A percentile compares a stretch with the other conserved stretches of the same genome.
phyloP scores from a whole-genome alignment of 1,140 invertebrate genomes.

The Formica selysi region DNA sequence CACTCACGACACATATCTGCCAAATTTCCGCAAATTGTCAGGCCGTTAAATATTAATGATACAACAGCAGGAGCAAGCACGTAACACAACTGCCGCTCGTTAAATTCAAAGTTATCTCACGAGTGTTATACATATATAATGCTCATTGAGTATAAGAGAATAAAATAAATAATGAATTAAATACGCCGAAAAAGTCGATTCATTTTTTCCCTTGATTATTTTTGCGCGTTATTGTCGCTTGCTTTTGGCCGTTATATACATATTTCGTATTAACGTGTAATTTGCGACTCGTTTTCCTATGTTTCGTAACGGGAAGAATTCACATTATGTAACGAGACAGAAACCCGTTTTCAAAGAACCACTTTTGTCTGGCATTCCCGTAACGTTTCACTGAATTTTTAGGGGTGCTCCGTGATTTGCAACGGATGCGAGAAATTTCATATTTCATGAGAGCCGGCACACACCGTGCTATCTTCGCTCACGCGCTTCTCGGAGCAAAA shows the following conservation, averaged over 20 bases:
- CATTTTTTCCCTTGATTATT: conserved; percentile 22
- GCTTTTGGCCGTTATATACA: background rate
- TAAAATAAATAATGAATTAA: conserved; percentile 13
- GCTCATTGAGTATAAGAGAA: background rate
- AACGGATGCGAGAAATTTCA: conserved; percentile 64
- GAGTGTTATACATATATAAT: background rate
- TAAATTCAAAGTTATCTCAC: conserved; percentile 1
- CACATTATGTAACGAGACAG: conserved; percentile 39
- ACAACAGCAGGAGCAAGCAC: background rate
- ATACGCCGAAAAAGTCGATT: background rate
- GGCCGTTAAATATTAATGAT: conserved; percentile 46
- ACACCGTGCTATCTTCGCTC: conserved; percentile 21
- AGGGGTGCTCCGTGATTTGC: conserved; percentile 58
- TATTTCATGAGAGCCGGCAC: conserved; percentile 54
- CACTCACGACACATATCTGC: background rate
- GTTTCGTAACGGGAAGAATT: conserved; percentile 24
- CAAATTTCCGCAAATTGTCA: conserved; percentile 44
- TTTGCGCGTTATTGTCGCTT: background rate
- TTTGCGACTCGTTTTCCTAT: conserved; percentile 29
- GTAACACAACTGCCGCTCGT: conserved; percentile 4
- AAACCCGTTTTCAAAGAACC: conserved; percentile 33
- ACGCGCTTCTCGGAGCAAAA: conserved; percentile 23
- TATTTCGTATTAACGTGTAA: conserved; percentile 3
- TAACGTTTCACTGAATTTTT: conserved; percentile 57
- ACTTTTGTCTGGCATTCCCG: conserved; percentile 44